Percentiles rank a stretch among this genome's conserved stretches.
Evolutionary conservation across 2,888 invertebrate species (phyloP).

Genomic region (Ellobium chinense): DNA sequence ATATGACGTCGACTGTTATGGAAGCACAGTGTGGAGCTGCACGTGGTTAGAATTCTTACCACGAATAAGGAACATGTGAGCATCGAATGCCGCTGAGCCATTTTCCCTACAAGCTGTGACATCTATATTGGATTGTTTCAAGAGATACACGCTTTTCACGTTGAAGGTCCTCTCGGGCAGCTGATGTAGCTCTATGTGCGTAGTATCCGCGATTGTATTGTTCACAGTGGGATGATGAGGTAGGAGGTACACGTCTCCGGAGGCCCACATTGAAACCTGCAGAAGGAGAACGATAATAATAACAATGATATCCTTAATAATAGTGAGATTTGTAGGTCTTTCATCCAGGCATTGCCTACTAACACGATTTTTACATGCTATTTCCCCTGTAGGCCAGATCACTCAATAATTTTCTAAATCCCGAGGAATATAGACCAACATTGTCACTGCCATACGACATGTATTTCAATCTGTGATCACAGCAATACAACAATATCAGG

Average conservation of each 20-base stretch:
- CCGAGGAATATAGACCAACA: too few relatives aligned
- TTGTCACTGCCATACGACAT: neutral
- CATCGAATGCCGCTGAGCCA: neutral
- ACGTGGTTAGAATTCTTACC: too few relatives aligned
- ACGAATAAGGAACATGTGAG: constrained; percentile 8
- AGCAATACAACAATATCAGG: too few relatives aligned
- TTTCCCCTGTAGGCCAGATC: neutral
- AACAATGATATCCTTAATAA: neutral
- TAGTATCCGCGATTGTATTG: neutral
- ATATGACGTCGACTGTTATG: too few relatives aligned
- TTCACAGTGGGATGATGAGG: constrained; percentile 9
- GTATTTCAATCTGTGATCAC: too few relatives aligned
- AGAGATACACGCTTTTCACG: neutral
- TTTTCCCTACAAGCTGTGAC: constrained; percentile 13
- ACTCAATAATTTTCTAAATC: neutral
- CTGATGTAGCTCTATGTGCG: neutral
- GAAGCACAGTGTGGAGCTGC: too few relatives aligned
- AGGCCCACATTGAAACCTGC: neutral
- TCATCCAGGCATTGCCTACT: neutral
- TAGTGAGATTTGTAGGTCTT: neutral
- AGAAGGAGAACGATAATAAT: neutral
- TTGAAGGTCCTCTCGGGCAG: neutral
- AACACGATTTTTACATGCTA: neutral
- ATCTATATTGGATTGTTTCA: neutral
- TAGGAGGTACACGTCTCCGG: constrained; percentile 6